phyloP scores from a whole-genome alignment of 2,113 vertebrate genomes.

The Paradoxurus hermaphroditus region DNA sequence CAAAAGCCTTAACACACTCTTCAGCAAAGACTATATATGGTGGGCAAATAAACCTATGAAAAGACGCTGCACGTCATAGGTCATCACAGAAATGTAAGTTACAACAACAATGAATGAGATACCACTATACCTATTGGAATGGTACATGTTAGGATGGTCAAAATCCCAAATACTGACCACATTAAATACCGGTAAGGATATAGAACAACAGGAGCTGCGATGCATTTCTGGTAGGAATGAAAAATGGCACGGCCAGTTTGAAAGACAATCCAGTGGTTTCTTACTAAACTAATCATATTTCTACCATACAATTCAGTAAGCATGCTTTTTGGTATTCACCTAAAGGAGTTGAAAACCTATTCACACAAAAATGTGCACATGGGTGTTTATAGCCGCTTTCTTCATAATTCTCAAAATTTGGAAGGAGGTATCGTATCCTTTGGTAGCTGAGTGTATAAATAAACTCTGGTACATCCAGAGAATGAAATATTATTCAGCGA shows the following conservation, averaged over 20 bases:
- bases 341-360: neutral
- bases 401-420: neutral
- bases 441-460: neutral
- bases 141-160: neutral
- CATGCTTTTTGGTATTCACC: neutral
- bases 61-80: neutral
- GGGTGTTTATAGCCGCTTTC: neutral
- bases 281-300: neutral
- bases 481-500: neutral
- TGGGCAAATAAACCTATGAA: neutral
- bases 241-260: neutral
- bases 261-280: neutral
- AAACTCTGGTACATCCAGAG: neutral
- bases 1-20: neutral
- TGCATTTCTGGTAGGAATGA: neutral
- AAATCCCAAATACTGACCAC: neutral
- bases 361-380: neutral
- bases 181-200: neutral
- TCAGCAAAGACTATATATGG: neutral
- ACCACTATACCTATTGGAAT: neutral
- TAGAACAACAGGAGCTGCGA: neutral
- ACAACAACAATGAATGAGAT: neutral
- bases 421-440: neutral
- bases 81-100: neutral
- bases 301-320: neutral